Percentiles rank a stretch among this genome's conserved stretches.
Conservation (phyloP, 2,113 vertebrate species). For the Gymnocephalus cernua region DNA sequence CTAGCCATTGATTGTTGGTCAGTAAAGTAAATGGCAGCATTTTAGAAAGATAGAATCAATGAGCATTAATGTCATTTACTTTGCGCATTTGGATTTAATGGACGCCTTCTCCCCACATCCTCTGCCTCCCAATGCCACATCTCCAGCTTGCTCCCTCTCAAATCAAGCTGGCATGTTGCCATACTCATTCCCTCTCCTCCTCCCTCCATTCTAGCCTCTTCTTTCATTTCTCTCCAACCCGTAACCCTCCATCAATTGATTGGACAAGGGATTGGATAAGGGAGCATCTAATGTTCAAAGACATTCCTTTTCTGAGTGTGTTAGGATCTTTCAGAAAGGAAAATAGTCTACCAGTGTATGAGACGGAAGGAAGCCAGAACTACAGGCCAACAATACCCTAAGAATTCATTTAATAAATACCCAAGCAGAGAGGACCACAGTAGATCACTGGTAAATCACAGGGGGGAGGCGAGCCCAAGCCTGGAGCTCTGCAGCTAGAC, state of each 20-base stretch:
- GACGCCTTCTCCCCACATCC: neutral
- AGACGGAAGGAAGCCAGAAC: neutral
- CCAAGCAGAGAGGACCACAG: neutral
- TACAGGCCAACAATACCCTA: too few relatives aligned
- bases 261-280: slow-evolving; percentile 12
- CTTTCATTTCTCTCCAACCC: slow-evolving; percentile 7
- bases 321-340: slow-evolving; percentile 10
- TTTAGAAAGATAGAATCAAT: slow-evolving; percentile 59
- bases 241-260: slow-evolving; percentile 1
- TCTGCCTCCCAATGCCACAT: neutral
- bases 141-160: neutral
- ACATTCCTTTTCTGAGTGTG: slow-evolving; percentile 4
- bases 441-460: too few relatives aligned
- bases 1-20: slow-evolving; percentile 43
- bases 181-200: neutral
- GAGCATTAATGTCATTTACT: slow-evolving; percentile 38
- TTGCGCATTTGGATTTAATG: neutral
- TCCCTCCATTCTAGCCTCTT: neutral
- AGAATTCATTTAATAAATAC: neutral
- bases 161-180: neutral
- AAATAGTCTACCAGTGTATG: neutral
- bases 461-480: too few relatives aligned
- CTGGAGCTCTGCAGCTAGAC: too few relatives aligned
- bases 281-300: slow-evolving; percentile 25
- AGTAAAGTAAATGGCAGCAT: slow-evolving; percentile 56